Evolutionary conservation across 2,888 invertebrate genomes (phyloP), one percentile per base, ranked within the genome.

Genomic region (Empis livida): DNA sequence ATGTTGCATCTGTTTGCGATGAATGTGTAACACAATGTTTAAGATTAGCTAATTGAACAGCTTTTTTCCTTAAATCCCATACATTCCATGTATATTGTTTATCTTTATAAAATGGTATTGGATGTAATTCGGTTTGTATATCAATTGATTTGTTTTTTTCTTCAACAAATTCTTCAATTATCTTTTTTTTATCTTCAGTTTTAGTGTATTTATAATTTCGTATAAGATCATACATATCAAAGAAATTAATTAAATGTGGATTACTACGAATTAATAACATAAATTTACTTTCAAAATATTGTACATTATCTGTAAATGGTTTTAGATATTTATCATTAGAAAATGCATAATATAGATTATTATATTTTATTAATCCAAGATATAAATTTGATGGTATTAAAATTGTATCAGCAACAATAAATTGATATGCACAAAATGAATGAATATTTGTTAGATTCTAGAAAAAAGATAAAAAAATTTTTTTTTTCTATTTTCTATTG

Each of bases 51-150:
- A 88, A 72, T 65, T 80, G 78, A 42, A 92, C 77, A 5, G 90
- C 90, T 55, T 79, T 74, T 49, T 83, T 69, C 57, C 88, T 82
- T 64, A 84, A 77, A 56, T 89, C 84, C 93, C 93, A 93, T 45
- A 87, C 72, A 64, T 89, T 87, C 80, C 86, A 89, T 1, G 77
- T 76, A 59, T 87, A 88, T 49, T 79, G 73, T 45, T 76, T 77
- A 58, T 83, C 82, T 16, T 82, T 79, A 47, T 77, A 68, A 10
- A 72, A 65, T 1, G 78, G 77, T 10, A 81, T 61, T 1, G 82
- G 78, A 65, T 87, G 86, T 8, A 74, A 59, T 51, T 81, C 83
- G 0, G 91, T 90, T 68, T 92, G 90, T 2, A 81, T 70, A 20
- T 73, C 76, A 53, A 53, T 53, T 42, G 55, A 47, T 10, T 32